These are phyloP conservation scores for Rhabdomys pumilio DNA, from an alignment of 2,797 vertebrate species.

Conservation along the genomic window DNA sequence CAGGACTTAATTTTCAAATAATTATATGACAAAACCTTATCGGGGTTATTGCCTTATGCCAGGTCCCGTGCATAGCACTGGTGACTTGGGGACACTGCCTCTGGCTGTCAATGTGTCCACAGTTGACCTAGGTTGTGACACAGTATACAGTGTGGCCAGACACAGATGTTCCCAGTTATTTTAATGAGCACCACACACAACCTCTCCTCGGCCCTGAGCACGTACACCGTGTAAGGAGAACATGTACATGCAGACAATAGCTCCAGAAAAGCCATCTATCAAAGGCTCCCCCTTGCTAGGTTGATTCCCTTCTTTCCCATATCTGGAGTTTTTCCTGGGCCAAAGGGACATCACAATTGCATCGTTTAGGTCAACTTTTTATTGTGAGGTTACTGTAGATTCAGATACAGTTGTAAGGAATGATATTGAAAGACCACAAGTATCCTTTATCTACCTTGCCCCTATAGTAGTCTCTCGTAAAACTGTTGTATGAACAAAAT, in stretches of 20 bases:
- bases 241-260: not conserved
- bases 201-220: not conserved
- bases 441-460: not conserved
- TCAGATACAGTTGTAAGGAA: not conserved
- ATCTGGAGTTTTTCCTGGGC: not conserved
- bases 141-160: fast-evolving
- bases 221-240: not conserved
- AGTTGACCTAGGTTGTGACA: not conserved
- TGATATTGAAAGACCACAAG: not conserved
- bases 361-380: constrained; percentile 9
- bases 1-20: not conserved
- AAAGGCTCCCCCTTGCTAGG: not conserved
- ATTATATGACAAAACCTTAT: not conserved
- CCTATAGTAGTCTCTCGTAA: not conserved
- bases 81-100: not conserved
- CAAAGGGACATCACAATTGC: not conserved
- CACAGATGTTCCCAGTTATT: fast-evolving
- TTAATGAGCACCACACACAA: not conserved
- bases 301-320: not conserved
- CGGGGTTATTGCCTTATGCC: not conserved
- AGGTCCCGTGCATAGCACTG: not conserved
- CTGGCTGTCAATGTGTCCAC: not conserved
- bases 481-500: not conserved
- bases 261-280: not conserved
- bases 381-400: constrained; percentile 6